Conservation (phyloP, 1,140 invertebrate species). For the Magallana gigas region DNA sequence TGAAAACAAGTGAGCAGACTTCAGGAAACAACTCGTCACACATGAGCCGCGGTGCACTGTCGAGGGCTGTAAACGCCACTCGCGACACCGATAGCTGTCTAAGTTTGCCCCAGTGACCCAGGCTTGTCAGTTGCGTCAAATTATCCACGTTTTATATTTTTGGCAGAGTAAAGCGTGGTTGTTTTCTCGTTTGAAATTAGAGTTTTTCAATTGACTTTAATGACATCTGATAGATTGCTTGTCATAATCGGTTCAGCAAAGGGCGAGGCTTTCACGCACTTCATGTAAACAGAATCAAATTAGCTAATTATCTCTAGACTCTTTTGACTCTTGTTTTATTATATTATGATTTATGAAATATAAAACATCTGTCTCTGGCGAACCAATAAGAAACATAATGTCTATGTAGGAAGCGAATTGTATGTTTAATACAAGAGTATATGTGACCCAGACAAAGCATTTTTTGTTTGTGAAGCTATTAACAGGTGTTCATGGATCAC, state of each 20-base stretch:
- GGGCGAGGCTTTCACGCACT: slow-evolving; percentile 16
- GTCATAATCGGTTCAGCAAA: not conserved
- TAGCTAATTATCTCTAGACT: slow-evolving; percentile 14
- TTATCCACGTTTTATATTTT: slow-evolving; percentile 15
- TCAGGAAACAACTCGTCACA: slow-evolving; percentile 23
- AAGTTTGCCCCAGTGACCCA: slow-evolving; percentile 8
- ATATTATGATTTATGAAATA: slow-evolving; percentile 19
- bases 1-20: slow-evolving; percentile 12
- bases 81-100: slow-evolving; percentile 3
- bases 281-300: slow-evolving; percentile 27
- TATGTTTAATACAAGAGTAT: slow-evolving; percentile 5
- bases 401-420: not conserved
- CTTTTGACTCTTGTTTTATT: not conserved
- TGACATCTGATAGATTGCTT: slow-evolving; percentile 26
- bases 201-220: not conserved
- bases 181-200: slow-evolving; percentile 26
- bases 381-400: slow-evolving; percentile 20
- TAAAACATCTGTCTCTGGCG: not conserved
- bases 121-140: slow-evolving; percentile 10
- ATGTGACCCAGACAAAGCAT: not conserved
- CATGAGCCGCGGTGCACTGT: not conserved
- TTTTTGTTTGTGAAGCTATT: slow-evolving; percentile 12
- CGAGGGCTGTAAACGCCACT: not conserved
- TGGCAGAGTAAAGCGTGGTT: not conserved
- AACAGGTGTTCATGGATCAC: not conserved